Evolutionary conservation across 2,113 vertebrate species (phyloP).

Genomic region (Serranochromis macrocephalus): DNA sequence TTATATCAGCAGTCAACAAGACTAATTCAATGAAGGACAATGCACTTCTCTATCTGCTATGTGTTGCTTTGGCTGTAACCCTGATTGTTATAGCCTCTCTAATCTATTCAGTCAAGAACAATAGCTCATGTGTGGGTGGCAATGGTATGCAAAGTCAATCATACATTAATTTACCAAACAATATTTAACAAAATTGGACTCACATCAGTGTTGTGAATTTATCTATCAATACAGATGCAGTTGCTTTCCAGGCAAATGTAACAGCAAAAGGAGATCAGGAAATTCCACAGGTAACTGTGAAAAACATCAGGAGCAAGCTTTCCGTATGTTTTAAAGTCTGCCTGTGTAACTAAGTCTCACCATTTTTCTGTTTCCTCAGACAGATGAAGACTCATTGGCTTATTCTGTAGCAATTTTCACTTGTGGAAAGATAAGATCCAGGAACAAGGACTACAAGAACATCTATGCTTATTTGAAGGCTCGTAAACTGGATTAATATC

Average conservation of each 20-base stretch:
- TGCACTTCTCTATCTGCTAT: background rate
- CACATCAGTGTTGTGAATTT: background rate
- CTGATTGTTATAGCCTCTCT: constrained; percentile 3
- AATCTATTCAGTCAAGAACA: background rate
- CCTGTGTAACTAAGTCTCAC: rapidly evolving
- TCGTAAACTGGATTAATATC: too few species aligned
- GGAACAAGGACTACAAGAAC: too few species aligned
- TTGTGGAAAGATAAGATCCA: background rate
- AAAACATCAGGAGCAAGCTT: background rate
- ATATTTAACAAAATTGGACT: background rate
- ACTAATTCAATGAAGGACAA: background rate
- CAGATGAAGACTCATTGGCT: background rate
- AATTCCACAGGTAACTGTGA: background rate
- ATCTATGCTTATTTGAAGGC: too few species aligned
- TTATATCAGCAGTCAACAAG: background rate
- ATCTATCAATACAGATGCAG: background rate
- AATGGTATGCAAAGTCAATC: background rate
- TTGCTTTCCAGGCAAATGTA: background rate
- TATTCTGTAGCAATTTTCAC: background rate
- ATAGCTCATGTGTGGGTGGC: background rate
- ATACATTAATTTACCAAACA: background rate
- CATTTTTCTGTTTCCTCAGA: background rate
- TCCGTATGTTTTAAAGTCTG: background rate
- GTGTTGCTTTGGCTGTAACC: background rate
- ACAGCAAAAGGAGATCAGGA: too few species aligned